Percentiles rank a stretch among this genome's conserved stretches.
Conservation (phyloP, 2,888 invertebrate species). For the Heteropelma amictum region DNA sequence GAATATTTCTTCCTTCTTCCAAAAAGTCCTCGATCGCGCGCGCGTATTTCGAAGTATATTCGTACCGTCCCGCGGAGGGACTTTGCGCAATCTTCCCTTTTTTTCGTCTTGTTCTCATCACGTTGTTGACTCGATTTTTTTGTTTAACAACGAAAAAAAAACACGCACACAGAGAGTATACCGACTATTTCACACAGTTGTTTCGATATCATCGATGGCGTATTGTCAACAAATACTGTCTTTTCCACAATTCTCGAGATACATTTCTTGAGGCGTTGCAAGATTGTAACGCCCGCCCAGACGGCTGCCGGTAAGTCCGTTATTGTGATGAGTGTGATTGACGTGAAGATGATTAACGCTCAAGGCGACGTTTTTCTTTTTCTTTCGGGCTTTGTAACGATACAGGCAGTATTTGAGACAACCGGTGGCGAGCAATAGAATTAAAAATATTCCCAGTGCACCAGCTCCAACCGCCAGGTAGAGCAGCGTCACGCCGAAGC, state of each 20-base stretch:
- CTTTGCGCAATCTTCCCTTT: not conserved
- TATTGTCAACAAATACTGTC: slow-evolving; percentile 87
- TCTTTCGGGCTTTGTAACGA: slow-evolving; percentile 80
- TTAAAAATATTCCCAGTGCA: slow-evolving; percentile 81
- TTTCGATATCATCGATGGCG: slow-evolving; percentile 76
- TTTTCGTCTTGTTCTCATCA: not conserved
- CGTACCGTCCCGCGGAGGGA: not conserved
- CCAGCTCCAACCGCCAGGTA: slow-evolving; percentile 84
- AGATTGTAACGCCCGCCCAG: slow-evolving; percentile 69
- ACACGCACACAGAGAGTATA: slow-evolving; percentile 1
- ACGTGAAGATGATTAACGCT: slow-evolving; percentile 80
- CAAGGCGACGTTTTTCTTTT: slow-evolving; percentile 79
- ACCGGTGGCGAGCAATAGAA: slow-evolving; percentile 82
- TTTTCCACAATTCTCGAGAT: slow-evolving; percentile 80
- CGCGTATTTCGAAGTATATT: not conserved
- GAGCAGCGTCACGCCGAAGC: slow-evolving; percentile 83
- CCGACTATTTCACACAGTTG: slow-evolving; percentile 73
- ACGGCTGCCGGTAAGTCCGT: slow-evolving; percentile 78
- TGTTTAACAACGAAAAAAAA: slow-evolving; percentile 12
- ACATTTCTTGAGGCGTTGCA: slow-evolving; percentile 71
- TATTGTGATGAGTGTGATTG: slow-evolving; percentile 81
- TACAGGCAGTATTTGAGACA: slow-evolving; percentile 80
- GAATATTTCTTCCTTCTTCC: slow-evolving; percentile 3
- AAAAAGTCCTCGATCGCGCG: not conserved
- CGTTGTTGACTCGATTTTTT: slow-evolving; percentile 2